These are phyloP conservation scores for Drosophila pseudotalamancana DNA, from an alignment of 2,888 invertebrate genomes.

Conservation along the genomic window DNA sequence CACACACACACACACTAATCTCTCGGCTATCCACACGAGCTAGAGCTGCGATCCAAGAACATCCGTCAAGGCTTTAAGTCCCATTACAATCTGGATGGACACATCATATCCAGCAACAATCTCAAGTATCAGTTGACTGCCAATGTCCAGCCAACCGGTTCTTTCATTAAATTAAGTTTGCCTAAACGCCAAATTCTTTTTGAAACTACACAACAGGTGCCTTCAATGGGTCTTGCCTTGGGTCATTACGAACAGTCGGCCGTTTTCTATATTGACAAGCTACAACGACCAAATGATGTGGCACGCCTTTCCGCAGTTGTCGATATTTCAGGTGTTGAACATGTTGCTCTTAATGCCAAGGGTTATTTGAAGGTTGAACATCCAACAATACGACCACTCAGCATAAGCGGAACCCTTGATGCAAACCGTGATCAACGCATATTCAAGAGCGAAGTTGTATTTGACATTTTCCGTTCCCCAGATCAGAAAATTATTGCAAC, in stretches of 20 bases:
- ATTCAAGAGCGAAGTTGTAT: slow-evolving; percentile 83
- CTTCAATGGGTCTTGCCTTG: slow-evolving; percentile 84
- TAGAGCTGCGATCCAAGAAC: slow-evolving; percentile 89
- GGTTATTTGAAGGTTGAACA: slow-evolving; percentile 88
- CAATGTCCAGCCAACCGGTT: slow-evolving; percentile 87
- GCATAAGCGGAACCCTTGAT: slow-evolving; percentile 84
- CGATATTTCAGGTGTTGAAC: slow-evolving; percentile 85
- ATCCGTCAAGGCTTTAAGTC: slow-evolving; percentile 86
- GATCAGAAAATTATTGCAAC: slow-evolving; percentile 85
- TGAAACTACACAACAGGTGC: slow-evolving; percentile 86
- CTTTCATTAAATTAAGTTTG: slow-evolving; percentile 87
- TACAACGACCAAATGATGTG: slow-evolving; percentile 89
- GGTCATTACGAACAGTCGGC: slow-evolving; percentile 88
- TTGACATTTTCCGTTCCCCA: slow-evolving; percentile 87
- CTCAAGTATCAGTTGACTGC: slow-evolving; percentile 89
- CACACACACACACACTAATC: too few relatives aligned
- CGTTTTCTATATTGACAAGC: slow-evolving; percentile 89
- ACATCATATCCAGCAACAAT: slow-evolving; percentile 88
- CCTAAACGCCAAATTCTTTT: slow-evolving; percentile 89
- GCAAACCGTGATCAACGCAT: slow-evolving; percentile 81
- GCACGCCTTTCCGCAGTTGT: slow-evolving; percentile 86
- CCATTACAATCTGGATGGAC: slow-evolving; percentile 89
- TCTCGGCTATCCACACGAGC: slow-evolving; percentile 90
- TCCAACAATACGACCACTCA: slow-evolving; percentile 87
- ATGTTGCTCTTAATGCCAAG: slow-evolving; percentile 84